A percentile compares a stretch with the other conserved stretches of the same genome.
phyloP scores from a whole-genome alignment of 2,888 invertebrate species.

The Melieria omissa region DNA sequence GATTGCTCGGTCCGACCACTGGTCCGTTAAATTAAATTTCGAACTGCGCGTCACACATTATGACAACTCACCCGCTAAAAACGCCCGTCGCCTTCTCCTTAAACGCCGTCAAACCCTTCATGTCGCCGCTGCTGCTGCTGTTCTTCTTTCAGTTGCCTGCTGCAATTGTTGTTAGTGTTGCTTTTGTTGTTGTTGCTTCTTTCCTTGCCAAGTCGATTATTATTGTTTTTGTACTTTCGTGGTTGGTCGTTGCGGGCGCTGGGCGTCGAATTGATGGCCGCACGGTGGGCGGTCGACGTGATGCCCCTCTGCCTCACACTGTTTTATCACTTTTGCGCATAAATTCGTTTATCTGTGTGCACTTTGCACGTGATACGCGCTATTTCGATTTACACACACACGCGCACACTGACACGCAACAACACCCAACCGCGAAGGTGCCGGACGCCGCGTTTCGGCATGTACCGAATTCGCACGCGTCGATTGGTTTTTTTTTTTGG shows the following conservation, averaged over 20 bases:
- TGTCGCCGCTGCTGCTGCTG: conserved; percentile 41
- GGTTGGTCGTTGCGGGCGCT: conserved; percentile 33
- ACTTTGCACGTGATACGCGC: conserved; percentile 16
- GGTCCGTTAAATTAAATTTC: conserved; percentile 66
- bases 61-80: conserved; percentile 63
- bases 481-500: too few species aligned
- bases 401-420: too few species aligned
- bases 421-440: too few species aligned
- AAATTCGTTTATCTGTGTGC: conserved; percentile 27
- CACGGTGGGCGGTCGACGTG: conserved; percentile 37
- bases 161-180: conserved; percentile 5
- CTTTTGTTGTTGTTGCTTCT: conserved; percentile 19
- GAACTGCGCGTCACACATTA: conserved; percentile 30
- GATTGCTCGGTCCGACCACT: conserved; percentile 50
- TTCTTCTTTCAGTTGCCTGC: not conserved
- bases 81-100: conserved; percentile 66
- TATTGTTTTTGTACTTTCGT: conserved; percentile 38
- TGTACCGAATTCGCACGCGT: too few species aligned
- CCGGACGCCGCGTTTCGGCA: too few species aligned
- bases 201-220: conserved; percentile 36
- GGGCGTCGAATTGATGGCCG: conserved; percentile 34
- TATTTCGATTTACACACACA: not conserved
- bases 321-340: conserved; percentile 29
- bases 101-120: conserved; percentile 67
- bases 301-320: not conserved